Evolutionary conservation across 2,888 invertebrate genomes (phyloP).

Genomic region (Drosophila maculinotata): DNA sequence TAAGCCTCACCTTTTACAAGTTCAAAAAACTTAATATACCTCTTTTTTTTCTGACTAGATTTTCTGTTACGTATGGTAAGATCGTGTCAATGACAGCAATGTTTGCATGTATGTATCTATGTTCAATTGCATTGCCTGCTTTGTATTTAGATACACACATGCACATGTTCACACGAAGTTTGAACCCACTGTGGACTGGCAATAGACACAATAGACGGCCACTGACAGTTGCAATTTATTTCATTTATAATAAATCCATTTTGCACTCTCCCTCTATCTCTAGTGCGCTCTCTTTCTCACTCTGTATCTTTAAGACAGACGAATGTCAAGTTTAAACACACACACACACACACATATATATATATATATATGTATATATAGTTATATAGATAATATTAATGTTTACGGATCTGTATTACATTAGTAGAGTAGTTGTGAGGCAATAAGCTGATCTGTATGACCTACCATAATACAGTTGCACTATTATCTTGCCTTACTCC

Average conservation of each 20-base stretch:
- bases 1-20: background rate
- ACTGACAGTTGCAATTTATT: conserved; percentile 39
- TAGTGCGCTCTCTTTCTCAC: conserved; percentile 9
- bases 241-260: conserved; percentile 24
- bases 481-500: no score
- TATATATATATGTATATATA: background rate
- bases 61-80: conserved; percentile 8
- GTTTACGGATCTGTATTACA: conserved; percentile 21
- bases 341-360: background rate
- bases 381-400: background rate
- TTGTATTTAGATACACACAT: background rate
- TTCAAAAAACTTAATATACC: background rate
- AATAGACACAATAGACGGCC: conserved; percentile 8
- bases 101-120: background rate
- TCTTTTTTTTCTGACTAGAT: background rate
- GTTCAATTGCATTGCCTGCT: background rate
- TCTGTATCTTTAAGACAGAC: conserved; percentile 5
- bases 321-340: conserved; percentile 53
- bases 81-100: conserved; percentile 23
- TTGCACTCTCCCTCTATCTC: conserved; percentile 13
- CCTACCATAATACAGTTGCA: conserved; percentile 1
- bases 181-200: conserved; percentile 23
- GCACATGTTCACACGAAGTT: conserved; percentile 18
- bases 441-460: conserved; percentile 1
- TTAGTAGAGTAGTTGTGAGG: background rate